Conservation (phyloP, 2,113 vertebrate genomes). For the Athene noctua region DNA sequence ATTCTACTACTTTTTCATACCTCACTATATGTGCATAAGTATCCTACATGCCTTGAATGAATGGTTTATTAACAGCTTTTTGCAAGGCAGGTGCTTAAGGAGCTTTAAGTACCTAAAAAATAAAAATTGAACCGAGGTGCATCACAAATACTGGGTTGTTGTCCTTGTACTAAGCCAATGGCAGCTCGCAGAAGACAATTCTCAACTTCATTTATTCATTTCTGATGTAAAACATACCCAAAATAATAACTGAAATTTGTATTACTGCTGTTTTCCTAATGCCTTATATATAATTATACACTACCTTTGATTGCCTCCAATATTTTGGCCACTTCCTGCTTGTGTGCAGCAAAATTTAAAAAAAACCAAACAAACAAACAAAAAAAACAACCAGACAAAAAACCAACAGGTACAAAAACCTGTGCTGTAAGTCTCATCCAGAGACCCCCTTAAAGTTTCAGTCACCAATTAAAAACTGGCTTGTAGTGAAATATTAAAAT, state of each 20-base stretch:
- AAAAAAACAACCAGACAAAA: too few species aligned
- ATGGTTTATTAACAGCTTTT: neutral
- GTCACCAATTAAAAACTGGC: neutral
- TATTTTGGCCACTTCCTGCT: neutral
- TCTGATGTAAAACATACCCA: neutral
- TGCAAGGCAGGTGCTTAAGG: neutral
- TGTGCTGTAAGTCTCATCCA: neutral
- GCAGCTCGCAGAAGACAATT: neutral
- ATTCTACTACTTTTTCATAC: neutral
- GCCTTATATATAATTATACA: neutral
- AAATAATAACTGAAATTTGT: neutral
- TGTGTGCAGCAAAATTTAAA: neutral
- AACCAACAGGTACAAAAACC: neutral
- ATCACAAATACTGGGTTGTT: rapidly evolving
- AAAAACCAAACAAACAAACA: too few species aligned
- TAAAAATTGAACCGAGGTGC: rapidly evolving
- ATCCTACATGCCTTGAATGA: neutral
- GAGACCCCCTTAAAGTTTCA: neutral
- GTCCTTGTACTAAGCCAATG: neutral
- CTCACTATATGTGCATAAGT: neutral
- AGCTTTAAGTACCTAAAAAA: neutral
- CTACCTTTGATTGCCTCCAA: neutral
- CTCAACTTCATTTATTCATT: neutral
- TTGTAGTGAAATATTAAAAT: neutral
- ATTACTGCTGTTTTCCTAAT: neutral